Evolutionary conservation across 1,140 invertebrate species (phyloP).

Genomic region (Dendroctonus ponderosae): DNA sequence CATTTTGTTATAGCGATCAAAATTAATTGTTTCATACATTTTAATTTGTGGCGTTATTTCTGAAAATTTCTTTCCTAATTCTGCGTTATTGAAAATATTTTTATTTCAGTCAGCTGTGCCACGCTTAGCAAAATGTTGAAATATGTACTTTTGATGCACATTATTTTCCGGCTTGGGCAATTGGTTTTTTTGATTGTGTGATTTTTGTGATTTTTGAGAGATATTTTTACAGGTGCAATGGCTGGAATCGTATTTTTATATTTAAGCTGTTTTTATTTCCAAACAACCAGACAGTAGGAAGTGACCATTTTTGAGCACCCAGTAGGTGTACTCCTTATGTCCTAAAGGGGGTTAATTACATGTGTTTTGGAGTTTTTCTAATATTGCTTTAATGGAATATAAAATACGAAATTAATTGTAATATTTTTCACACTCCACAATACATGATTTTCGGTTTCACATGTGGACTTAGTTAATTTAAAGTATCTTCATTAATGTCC

Average conservation of each 20-base stretch:
- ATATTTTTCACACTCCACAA: too few relatives aligned
- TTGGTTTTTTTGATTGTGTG: conserved; percentile 34
- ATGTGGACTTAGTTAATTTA: too few relatives aligned
- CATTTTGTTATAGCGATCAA: too few relatives aligned
- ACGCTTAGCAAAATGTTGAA: neutral
- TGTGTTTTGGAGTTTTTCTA: too few relatives aligned
- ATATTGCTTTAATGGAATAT: too few relatives aligned
- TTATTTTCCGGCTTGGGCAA: conserved; percentile 11
- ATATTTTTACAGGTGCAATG: conserved; percentile 34
- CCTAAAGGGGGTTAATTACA: conserved; percentile 4
- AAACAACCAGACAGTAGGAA: conserved; percentile 4
- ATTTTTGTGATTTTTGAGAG: conserved; percentile 37
- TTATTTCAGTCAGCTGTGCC: too few relatives aligned
- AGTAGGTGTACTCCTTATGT: conserved; percentile 11
- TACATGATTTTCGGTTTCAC: too few relatives aligned
- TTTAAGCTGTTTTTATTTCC: conserved; percentile 18
- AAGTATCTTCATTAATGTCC: neutral
- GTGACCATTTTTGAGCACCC: conserved; percentile 21
- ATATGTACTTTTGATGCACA: neutral
- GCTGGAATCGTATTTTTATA: conserved; percentile 21
- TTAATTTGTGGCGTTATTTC: too few relatives aligned
- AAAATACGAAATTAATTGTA: too few relatives aligned
- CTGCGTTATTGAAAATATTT: too few relatives aligned
- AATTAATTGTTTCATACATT: too few relatives aligned
- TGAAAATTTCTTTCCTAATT: too few relatives aligned